Conservation (phyloP, 2,888 invertebrate species). For the Cantharis flavilabris region DNA sequence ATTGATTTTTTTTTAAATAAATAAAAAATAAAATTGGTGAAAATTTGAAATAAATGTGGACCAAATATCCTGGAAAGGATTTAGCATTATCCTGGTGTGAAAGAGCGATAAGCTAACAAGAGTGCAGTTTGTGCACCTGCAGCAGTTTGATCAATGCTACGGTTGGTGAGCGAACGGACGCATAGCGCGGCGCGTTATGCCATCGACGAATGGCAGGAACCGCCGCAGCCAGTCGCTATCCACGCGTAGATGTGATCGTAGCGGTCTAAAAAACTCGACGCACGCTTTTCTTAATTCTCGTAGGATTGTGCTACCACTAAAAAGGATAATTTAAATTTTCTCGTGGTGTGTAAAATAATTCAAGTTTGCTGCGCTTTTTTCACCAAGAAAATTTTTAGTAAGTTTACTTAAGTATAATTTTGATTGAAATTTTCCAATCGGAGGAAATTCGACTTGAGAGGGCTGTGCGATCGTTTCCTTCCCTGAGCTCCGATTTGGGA, state of each 20-base stretch:
- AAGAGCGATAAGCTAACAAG: conserved; percentile 21
- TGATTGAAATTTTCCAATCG: neutral
- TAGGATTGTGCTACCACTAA: conserved; percentile 13
- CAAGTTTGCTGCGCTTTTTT: neutral
- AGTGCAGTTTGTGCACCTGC: conserved; percentile 40
- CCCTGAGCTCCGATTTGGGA: neutral
- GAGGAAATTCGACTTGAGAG: neutral
- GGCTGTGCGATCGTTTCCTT: neutral
- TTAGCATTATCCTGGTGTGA: neutral
- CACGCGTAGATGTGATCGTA: conserved; percentile 45
- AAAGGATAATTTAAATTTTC: neutral
- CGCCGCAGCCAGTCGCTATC: conserved; percentile 58
- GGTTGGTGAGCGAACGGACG: conserved; percentile 37
- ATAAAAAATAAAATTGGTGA: neutral
- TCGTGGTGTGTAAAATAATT: neutral
- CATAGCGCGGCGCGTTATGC: conserved; percentile 40
- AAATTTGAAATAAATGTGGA: neutral
- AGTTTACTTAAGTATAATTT: neutral
- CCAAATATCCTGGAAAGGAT: neutral
- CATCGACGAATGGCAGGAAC: conserved; percentile 50
- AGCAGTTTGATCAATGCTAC: conserved; percentile 46
- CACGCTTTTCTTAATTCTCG: conserved; percentile 27
- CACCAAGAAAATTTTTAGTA: neutral
- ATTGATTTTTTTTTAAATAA: too few species aligned
- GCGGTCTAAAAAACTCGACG: conserved; percentile 28